Conservation (phyloP, 2,888 invertebrate species). For the Drosophila niveifrons region DNA sequence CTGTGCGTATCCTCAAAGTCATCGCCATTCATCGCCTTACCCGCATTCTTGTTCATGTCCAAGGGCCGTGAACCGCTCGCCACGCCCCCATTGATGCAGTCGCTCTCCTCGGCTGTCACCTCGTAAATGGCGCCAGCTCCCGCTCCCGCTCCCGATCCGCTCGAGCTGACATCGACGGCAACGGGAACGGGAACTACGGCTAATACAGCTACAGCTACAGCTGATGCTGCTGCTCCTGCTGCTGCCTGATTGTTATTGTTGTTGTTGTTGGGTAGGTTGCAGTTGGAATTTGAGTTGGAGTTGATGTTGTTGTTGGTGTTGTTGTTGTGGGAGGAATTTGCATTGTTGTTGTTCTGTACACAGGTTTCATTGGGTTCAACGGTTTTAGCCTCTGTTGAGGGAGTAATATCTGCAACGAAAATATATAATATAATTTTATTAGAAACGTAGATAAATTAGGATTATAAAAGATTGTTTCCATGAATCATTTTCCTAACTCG, state of each 20-base stretch:
- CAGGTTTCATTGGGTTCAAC: constrained; percentile 78
- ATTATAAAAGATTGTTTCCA: neutral
- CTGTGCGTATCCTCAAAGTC: constrained; percentile 84
- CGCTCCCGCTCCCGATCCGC: constrained; percentile 26
- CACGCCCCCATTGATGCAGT: constrained; percentile 68
- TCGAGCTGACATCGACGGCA: constrained; percentile 21
- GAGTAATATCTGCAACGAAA: constrained; percentile 70
- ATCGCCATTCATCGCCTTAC: constrained; percentile 75
- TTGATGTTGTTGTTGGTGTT: constrained; percentile 59
- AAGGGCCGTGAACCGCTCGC: constrained; percentile 70
- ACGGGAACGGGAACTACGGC: neutral
- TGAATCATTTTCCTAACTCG: neutral
- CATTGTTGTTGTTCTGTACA: constrained; percentile 72
- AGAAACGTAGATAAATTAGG: too few relatives aligned
- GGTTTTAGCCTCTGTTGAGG: constrained; percentile 76
- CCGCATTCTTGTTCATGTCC: constrained; percentile 82
- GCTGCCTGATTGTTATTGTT: constrained; percentile 54
- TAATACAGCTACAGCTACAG: constrained; percentile 5
- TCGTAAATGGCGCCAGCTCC: constrained; percentile 68
- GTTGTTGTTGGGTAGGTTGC: constrained; percentile 47
- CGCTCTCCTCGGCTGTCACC: constrained; percentile 80
- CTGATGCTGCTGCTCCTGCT: constrained; percentile 18
- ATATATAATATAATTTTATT: neutral
- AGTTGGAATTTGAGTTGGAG: constrained; percentile 51
- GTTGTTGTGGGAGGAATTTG: constrained; percentile 57